Evolutionary conservation across 2,888 invertebrate species (phyloP).

Genomic region (Tanypteryx hageni): DNA sequence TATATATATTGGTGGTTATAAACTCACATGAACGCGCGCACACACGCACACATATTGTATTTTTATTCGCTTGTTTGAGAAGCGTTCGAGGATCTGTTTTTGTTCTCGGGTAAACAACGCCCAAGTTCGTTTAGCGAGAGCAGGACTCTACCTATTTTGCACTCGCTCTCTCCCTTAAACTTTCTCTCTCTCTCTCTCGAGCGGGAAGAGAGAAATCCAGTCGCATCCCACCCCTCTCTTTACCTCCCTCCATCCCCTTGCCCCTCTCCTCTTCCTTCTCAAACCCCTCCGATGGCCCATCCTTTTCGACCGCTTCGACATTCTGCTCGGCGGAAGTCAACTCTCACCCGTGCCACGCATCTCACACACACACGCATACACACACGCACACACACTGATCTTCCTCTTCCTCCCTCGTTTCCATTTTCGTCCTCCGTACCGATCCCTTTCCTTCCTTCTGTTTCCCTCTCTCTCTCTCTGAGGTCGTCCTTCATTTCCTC

Average conservation of each 20-base stretch:
- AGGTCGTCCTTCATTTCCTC: background rate
- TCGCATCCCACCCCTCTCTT: background rate
- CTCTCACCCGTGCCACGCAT: background rate
- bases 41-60: background rate
- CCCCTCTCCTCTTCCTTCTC: background rate
- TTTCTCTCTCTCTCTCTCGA: background rate
- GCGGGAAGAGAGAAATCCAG: conserved; percentile 25
- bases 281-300: conserved; percentile 48
- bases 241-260: conserved; percentile 40
- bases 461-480: conserved; percentile 41
- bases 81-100: background rate
- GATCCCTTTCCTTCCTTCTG: conserved; percentile 63
- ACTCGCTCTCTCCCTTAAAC: conserved; percentile 8
- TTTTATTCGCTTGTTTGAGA: background rate
- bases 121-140: background rate
- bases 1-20: too few species aligned
- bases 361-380: conserved; percentile 66
- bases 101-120: background rate
- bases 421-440: conserved; percentile 51
- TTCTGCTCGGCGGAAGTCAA: conserved; percentile 25
- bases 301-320: conserved; percentile 23
- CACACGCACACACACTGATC: conserved; percentile 66
- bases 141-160: background rate
- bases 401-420: conserved; percentile 58
- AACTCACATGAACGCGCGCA: background rate